Conservation (phyloP, 2,888 invertebrate species). For the Cryptus armator region DNA sequence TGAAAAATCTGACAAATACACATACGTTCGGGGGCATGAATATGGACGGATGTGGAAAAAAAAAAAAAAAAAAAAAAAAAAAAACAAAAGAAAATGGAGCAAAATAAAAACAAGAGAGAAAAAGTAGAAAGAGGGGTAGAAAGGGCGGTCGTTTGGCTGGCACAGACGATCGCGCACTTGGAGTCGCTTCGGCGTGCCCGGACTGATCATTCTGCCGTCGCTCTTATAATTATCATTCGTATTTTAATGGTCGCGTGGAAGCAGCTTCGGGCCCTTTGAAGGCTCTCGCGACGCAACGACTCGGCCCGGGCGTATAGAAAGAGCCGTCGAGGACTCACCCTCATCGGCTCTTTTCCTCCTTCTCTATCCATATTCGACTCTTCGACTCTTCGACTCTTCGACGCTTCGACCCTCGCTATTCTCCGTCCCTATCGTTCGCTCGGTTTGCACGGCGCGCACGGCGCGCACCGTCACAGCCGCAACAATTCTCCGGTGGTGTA, state of each 20-base stretch:
- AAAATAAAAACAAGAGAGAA: slow-evolving; percentile 19
- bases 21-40: slow-evolving; percentile 4
- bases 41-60: slow-evolving; percentile 42
- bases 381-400: slow-evolving; percentile 66
- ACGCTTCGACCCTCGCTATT: slow-evolving; percentile 60
- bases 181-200: slow-evolving; percentile 73
- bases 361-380: slow-evolving; percentile 64
- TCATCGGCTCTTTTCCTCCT: slow-evolving; percentile 58
- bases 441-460: slow-evolving; percentile 63
- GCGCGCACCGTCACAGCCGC: slow-evolving; percentile 51
- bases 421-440: slow-evolving; percentile 66
- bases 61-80: slow-evolving; percentile 36
- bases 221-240: slow-evolving; percentile 85
- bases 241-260: slow-evolving; percentile 83
- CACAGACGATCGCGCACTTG: slow-evolving; percentile 80
- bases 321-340: slow-evolving; percentile 72
- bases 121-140: slow-evolving; percentile 52
- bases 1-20: neutral
- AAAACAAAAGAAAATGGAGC: slow-evolving; percentile 21
- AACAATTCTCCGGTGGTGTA: slow-evolving; percentile 47
- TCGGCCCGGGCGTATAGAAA: slow-evolving; percentile 19
- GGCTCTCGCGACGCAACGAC: slow-evolving; percentile 54
- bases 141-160: slow-evolving; percentile 74
- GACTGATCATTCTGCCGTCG: slow-evolving; percentile 84
- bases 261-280: slow-evolving; percentile 63